Percentiles rank a stretch among this genome's conserved stretches.
Evolutionary conservation across 2,888 invertebrate genomes (phyloP).

Genomic region (Mechanitis mazaeus): DNA sequence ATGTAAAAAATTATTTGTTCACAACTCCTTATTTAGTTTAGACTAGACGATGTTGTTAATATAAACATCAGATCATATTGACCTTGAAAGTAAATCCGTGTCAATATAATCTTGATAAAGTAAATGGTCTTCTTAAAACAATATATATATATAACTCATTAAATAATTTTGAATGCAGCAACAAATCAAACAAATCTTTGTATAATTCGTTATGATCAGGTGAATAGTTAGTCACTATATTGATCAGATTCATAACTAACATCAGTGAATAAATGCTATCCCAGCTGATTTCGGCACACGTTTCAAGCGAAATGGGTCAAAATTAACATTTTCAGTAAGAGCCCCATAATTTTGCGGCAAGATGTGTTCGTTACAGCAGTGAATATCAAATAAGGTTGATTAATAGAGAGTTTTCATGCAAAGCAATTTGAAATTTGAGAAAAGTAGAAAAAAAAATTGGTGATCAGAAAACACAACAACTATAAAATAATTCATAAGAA

Average conservation of each 20-base stretch:
- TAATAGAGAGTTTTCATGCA: slow-evolving; percentile 15
- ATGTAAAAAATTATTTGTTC: no score
- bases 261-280: background rate
- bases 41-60: no score
- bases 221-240: background rate
- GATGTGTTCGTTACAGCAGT: slow-evolving; percentile 24
- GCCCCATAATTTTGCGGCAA: slow-evolving; percentile 24
- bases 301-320: slow-evolving; percentile 21
- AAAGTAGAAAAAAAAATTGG: no score
- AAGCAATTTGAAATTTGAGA: slow-evolving; percentile 1
- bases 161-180: no score
- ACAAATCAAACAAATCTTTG: no score
- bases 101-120: no score
- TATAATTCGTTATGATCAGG: background rate
- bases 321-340: slow-evolving; percentile 25
- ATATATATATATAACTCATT: no score
- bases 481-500: no score
- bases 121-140: no score
- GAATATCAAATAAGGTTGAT: slow-evolving; percentile 22
- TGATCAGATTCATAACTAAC: background rate
- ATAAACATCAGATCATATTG: no score
- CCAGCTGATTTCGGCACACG: slow-evolving; percentile 20
- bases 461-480: background rate
- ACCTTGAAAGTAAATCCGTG: no score
- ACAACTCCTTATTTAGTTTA: no score